phyloP scores from a whole-genome alignment of 2,888 invertebrate genomes.

The Lissonota sp. region DNA sequence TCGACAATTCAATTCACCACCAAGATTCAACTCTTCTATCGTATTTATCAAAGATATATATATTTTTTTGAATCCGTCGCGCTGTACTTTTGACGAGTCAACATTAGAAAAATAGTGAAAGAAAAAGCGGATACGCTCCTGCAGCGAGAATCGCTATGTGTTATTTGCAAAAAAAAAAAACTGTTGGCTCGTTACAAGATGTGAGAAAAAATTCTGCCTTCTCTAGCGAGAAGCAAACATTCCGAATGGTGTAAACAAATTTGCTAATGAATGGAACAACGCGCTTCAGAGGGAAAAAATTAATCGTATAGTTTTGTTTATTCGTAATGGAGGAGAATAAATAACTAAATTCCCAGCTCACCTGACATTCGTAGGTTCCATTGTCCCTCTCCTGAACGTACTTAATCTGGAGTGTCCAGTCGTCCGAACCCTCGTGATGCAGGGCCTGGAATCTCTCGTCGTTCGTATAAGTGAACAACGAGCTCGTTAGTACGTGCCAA shows the following conservation, averaged over 20 bases:
- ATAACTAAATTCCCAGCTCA: constrained; percentile 81
- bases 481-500: constrained; percentile 97
- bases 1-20: no score
- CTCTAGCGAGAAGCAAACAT: constrained; percentile 36
- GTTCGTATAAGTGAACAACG: constrained; percentile 95
- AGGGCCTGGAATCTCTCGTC: constrained; percentile 92
- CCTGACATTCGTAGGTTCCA: constrained; percentile 97
- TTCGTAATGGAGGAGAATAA: constrained; percentile 29
- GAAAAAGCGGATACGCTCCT: neutral
- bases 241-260: constrained; percentile 9
- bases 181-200: constrained; percentile 21
- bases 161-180: constrained; percentile 22
- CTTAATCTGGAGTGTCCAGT: constrained; percentile 97
- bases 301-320: neutral
- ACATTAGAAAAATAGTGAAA: neutral
- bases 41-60: no score
- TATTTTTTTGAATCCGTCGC: no score
- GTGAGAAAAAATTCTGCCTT: constrained; percentile 10
- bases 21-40: no score
- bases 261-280: constrained; percentile 9
- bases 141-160: constrained; percentile 2
- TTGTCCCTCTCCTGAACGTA: constrained; percentile 97
- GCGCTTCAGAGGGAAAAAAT: neutral
- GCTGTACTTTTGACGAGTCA: neutral
- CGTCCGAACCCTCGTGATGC: constrained; percentile 95